A percentile compares a stretch with the other conserved stretches of the same genome.
Evolutionary conservation across 2,797 vertebrate species (phyloP).

Genomic region (Antrozous pallidus): DNA sequence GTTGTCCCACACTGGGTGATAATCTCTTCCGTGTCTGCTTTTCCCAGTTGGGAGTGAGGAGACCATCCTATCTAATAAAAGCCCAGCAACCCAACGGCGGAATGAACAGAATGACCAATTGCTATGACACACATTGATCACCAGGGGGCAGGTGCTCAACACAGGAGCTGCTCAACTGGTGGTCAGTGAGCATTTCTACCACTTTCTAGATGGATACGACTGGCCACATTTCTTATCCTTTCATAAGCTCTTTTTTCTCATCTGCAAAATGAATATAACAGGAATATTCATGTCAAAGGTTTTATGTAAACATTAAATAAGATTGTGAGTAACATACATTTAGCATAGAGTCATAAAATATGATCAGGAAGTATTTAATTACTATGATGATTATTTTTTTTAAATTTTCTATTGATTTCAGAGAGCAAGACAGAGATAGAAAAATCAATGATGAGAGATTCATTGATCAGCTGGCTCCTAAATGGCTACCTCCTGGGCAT

Average conservation of each 20-base stretch:
- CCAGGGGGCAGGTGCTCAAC: too few relatives aligned
- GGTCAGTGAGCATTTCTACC: not conserved
- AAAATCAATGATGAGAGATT: too few relatives aligned
- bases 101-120: too few relatives aligned
- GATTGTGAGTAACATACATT: not conserved
- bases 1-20: not conserved
- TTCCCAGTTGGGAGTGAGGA: not conserved
- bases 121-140: too few relatives aligned
- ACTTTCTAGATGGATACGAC: not conserved
- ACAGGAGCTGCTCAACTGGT: too few relatives aligned
- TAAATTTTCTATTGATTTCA: too few relatives aligned
- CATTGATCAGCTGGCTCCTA: too few relatives aligned
- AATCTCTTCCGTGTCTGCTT: not conserved
- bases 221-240: not conserved
- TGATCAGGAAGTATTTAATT: not conserved
- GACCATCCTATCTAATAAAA: not conserved
- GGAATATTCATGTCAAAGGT: not conserved
- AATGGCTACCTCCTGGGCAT: too few relatives aligned
- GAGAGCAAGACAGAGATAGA: too few relatives aligned
- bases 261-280: not conserved
- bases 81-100: too few relatives aligned
- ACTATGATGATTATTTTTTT: not conserved
- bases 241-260: not conserved
- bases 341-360: not conserved
- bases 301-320: not conserved